phyloP scores from a whole-genome alignment of 2,113 vertebrate genomes.

The Nibea coibor region DNA sequence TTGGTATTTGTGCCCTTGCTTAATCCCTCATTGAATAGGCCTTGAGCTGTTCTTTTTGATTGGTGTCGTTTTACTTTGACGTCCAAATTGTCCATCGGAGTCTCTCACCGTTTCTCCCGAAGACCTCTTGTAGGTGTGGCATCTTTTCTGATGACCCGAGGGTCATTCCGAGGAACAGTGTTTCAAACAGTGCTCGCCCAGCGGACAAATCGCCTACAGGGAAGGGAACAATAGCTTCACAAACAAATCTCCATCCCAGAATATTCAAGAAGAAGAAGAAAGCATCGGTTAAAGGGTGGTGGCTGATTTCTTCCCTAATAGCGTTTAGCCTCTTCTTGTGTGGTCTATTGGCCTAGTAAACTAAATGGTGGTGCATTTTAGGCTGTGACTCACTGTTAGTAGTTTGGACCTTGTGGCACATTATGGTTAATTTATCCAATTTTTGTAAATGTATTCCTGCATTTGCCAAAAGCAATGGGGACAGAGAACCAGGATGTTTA shows the following conservation, averaged over 20 bases:
- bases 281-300: constrained; percentile 50
- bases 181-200: constrained; percentile 31
- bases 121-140: constrained; percentile 46
- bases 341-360: constrained; percentile 47
- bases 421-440: constrained; percentile 36
- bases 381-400: constrained; percentile 31
- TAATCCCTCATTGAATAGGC: constrained; percentile 42
- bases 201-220: constrained; percentile 68
- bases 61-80: constrained; percentile 6
- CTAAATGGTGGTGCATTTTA: constrained; percentile 33
- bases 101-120: constrained; percentile 25
- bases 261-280: constrained; percentile 56
- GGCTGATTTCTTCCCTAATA: constrained; percentile 55
- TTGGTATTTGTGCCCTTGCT: constrained; percentile 2
- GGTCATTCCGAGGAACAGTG: constrained; percentile 31
- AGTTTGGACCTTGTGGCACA: constrained; percentile 15
- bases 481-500: constrained; percentile 41
- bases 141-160: constrained; percentile 37
- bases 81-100: constrained; percentile 25
- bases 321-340: constrained; percentile 64
- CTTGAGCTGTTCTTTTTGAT: background rate
- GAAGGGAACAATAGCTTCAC: constrained; percentile 75
- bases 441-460: constrained; percentile 40
- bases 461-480: constrained; percentile 37
- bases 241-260: constrained; percentile 62